Evolutionary conservation across 2,797 vertebrate species (phyloP).

Genomic region (Phrynocephalus forsythii): DNA sequence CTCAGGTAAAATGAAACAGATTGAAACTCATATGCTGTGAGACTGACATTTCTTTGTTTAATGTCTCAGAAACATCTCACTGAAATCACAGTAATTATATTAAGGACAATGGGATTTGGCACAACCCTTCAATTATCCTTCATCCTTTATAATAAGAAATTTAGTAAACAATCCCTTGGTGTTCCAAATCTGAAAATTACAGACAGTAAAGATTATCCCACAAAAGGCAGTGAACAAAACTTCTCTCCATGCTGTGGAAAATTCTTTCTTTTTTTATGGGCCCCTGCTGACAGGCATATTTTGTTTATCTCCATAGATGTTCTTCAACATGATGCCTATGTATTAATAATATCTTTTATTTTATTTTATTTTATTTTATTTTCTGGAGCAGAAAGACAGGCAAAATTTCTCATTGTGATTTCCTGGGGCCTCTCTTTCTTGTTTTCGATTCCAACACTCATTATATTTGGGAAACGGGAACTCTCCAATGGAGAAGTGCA

Average conservation of each 20-base stretch:
- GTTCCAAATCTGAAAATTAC: not conserved
- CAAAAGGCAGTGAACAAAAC: not conserved
- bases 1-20: not conserved
- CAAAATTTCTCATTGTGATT: slow-evolving; percentile 76
- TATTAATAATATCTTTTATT: slow-evolving; percentile 36
- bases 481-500: slow-evolving; percentile 81
- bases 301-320: not conserved
- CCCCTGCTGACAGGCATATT: not conserved
- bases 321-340: fast-evolving
- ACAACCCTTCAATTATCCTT: not conserved
- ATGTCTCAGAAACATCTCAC: not conserved
- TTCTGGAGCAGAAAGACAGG: slow-evolving; percentile 79
- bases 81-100: not conserved
- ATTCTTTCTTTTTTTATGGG: not conserved
- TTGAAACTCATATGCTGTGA: not conserved
- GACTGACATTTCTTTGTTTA: not conserved
- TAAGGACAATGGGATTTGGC: not conserved
- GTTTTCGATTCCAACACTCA: slow-evolving; percentile 82
- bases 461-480: slow-evolving; percentile 82
- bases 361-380: slow-evolving; percentile 59
- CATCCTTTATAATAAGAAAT: not conserved
- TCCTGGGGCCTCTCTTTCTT: slow-evolving; percentile 82
- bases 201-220: not conserved
- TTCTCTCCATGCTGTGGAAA: not conserved
- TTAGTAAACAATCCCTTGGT: not conserved